phyloP scores from a whole-genome alignment of 2,113 vertebrate genomes.

The Pyrgilauda ruficollis region DNA sequence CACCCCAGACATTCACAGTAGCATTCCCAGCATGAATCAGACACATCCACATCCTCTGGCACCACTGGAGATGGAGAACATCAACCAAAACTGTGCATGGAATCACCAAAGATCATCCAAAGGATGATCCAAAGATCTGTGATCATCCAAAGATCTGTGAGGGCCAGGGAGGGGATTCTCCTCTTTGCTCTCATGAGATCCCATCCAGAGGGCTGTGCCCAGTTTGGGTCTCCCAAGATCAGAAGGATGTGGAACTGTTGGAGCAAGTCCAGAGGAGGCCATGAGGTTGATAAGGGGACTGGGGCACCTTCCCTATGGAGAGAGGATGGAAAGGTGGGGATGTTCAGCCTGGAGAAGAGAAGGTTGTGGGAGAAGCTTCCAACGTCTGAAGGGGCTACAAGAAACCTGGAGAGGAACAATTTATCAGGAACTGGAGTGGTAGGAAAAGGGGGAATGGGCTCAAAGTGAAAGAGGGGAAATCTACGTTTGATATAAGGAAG shows the following conservation, averaged over 20 bases:
- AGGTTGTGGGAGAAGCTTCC: not conserved
- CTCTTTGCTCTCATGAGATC: not conserved
- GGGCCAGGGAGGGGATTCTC: not conserved
- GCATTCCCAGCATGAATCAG: not conserved
- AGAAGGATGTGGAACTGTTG: not conserved
- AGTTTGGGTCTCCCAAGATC: not conserved
- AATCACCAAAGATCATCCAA: not conserved
- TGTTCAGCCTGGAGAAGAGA: not conserved
- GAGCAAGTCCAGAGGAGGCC: not conserved
- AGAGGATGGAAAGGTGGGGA: not conserved
- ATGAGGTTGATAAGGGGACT: not conserved
- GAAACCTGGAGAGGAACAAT: not conserved
- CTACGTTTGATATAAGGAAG: no score
- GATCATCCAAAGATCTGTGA: not conserved
- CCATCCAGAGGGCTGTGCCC: accelerated
- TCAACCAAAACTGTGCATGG: accelerated
- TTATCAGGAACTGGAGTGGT: not conserved
- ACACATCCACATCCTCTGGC: not conserved
- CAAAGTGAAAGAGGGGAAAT: not conserved
- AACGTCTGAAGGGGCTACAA: not conserved
- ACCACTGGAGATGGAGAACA: not conserved
- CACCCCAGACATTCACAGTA: accelerated
- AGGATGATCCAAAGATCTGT: not conserved
- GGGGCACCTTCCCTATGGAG: not conserved
- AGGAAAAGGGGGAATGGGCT: not conserved